A percentile compares a stretch with the other conserved stretches of the same genome.
Conservation (phyloP, 2,113 vertebrate species). For the Amblyopsis rosae region DNA sequence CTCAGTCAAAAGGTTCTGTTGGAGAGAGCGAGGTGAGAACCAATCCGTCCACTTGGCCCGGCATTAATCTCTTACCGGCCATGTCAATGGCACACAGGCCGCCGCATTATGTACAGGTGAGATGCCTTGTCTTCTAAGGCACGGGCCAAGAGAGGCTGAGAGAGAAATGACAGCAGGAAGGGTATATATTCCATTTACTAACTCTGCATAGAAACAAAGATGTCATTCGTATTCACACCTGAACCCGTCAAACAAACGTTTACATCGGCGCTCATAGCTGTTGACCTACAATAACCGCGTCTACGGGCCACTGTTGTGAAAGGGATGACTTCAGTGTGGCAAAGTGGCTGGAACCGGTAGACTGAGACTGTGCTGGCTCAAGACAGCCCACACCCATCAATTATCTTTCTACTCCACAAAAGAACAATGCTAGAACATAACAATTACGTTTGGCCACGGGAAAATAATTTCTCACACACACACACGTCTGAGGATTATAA, state of each 20-base stretch:
- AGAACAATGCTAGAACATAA: conserved; percentile 10
- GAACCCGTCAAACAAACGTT: conserved; percentile 2
- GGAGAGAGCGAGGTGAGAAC: conserved; percentile 6
- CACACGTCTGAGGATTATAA: neutral
- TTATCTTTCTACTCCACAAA: neutral
- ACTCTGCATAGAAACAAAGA: neutral
- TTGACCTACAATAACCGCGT: neutral
- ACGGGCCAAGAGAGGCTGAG: too few species aligned
- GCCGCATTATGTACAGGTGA: neutral
- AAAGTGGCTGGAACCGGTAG: conserved; percentile 14
- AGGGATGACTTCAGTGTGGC: conserved; percentile 5
- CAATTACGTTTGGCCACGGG: neutral
- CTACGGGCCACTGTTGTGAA: conserved; percentile 13
- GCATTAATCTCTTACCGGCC: conserved; percentile 11
- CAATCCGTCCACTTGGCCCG: conserved; percentile 9
- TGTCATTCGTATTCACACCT: neutral
- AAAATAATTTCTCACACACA: neutral
- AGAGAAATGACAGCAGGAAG: neutral
- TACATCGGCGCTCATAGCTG: neutral
- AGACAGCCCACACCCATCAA: conserved; percentile 9
- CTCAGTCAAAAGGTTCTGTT: conserved; percentile 22
- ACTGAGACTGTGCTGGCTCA: conserved; percentile 22
- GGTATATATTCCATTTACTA: neutral
- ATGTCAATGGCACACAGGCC: conserved; percentile 10
- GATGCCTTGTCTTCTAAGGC: neutral